Evolutionary conservation across 2,888 invertebrate genomes (phyloP), one percentile per base, ranked within the genome.

Genomic region (Ophion obscuratus): DNA sequence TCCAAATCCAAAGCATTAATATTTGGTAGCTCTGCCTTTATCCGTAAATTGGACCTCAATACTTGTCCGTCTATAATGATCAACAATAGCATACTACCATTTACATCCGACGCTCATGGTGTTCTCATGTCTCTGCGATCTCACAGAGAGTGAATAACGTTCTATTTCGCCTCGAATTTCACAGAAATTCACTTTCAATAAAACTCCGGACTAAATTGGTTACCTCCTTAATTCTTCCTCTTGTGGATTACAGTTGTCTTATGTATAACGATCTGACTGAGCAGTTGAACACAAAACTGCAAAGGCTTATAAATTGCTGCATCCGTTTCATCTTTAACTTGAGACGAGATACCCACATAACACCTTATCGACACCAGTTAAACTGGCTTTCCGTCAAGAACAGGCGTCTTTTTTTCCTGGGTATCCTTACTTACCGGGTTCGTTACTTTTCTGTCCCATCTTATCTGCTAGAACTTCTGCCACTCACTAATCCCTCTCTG

Each of bases 271-370:
- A 64, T 14, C 14, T 68, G 17, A 57, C 40, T 0, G 24, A 24
- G 2, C 17, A 82, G 24, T 44, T 67, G 1, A 61, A 66, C 36
- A 14, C 10, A 0, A 14, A 17, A n/a, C n/a, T 66, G 1, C 66
- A 66, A 3, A n/a, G 17, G 7, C 7, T 66, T 2, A 2, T n/a
- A 17, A 66, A 66, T 17, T n/a, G 11, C 2, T 75, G 75, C 17
- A 57, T 82, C n/a, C 24, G 76, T 2, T 74, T 75, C 24, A 76
- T 76, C 3, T 82, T 68, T 67, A 14, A 68, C 20, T 20, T 81
- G 0, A 47, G 81, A 0, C 44, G 75, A 14, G 81, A 81, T 59
- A 40, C 4, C 0, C 61, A 59, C 6, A 59, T 82, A 0, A 47
- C 47, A 0, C 31, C 68, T 0, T 76, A 70, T 40, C 59, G 76